phyloP scores from a whole-genome alignment of 2,797 vertebrate species.

The Xyrichtys novacula region DNA sequence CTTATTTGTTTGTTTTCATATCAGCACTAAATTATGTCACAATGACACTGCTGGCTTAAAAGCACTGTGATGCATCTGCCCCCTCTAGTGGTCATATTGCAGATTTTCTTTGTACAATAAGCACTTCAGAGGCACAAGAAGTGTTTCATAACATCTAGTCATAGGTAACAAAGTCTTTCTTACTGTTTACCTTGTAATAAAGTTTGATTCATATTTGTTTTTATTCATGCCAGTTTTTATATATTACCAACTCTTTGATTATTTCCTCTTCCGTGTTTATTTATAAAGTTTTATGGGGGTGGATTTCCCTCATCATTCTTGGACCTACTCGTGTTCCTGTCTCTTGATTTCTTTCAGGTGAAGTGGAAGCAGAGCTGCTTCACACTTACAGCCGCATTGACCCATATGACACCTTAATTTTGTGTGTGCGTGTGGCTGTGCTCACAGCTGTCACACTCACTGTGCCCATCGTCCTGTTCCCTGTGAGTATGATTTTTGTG shows the following conservation, averaged over 20 bases:
- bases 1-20: conserved; percentile 9
- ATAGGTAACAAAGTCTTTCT: not conserved
- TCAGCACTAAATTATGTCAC: not conserved
- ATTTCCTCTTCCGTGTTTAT: too few species aligned
- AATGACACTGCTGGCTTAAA: not conserved
- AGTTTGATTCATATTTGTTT: too few species aligned
- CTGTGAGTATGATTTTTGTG: conserved; percentile 83
- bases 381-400: conserved; percentile 96
- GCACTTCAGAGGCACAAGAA: not conserved
- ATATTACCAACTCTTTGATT: too few species aligned
- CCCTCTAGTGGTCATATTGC: conserved; percentile 67
- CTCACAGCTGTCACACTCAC: conserved; percentile 96
- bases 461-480: conserved; percentile 97
- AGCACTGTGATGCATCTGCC: conserved; percentile 7
- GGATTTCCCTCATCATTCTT: conserved; percentile 2
- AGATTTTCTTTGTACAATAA: not conserved
- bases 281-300: too few species aligned
- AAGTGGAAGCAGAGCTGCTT: conserved; percentile 94
- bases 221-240: not conserved
- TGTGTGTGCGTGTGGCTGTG: conserved; percentile 96
- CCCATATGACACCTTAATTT: conserved; percentile 91
- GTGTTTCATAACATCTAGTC: not conserved
- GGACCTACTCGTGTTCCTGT: conserved; percentile 24
- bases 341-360: conserved; percentile 77
- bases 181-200: too few species aligned